A percentile compares a stretch with the other conserved stretches of the same genome.
Conservation (phyloP, 2,113 vertebrate species). For the Suncus etruscus region DNA sequence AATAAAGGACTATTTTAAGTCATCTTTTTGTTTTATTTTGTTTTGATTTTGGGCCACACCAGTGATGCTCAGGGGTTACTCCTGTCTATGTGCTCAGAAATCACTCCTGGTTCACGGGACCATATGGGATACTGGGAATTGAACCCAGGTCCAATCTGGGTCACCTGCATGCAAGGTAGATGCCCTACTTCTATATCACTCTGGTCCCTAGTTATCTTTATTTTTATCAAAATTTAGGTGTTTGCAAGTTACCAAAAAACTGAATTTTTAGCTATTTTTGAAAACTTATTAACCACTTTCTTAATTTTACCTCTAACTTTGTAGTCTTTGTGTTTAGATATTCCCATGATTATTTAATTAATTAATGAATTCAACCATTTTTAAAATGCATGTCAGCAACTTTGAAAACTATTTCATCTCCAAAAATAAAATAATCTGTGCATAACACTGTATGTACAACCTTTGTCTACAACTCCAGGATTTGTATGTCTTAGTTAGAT, state of each 20-base stretch:
- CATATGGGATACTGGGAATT: too few relatives aligned
- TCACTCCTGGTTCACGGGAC: too few relatives aligned
- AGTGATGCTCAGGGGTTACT: too few relatives aligned
- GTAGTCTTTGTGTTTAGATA: background rate
- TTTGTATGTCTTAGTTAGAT: background rate
- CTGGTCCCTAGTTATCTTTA: too few relatives aligned
- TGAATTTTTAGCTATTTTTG: background rate
- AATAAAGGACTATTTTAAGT: background rate
- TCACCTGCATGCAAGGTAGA: too few relatives aligned
- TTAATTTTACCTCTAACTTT: slow-evolving; percentile 15
- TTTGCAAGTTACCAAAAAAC: too few relatives aligned
- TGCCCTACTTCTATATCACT: too few relatives aligned
- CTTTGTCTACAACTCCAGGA: background rate
- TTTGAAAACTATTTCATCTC: background rate
- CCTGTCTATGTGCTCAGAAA: too few relatives aligned
- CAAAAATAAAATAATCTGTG: background rate
- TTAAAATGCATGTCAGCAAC: background rate
- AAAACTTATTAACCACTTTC: background rate
- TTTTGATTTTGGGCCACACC: too few relatives aligned
- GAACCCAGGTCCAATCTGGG: too few relatives aligned
- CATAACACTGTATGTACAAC: background rate
- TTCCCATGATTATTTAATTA: slow-evolving; percentile 9
- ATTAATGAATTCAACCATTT: background rate
- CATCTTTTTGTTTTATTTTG: background rate
- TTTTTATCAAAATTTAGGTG: too few relatives aligned